Conservation (phyloP, 2,888 invertebrate species). For the Dromius quadrimaculatus region DNA sequence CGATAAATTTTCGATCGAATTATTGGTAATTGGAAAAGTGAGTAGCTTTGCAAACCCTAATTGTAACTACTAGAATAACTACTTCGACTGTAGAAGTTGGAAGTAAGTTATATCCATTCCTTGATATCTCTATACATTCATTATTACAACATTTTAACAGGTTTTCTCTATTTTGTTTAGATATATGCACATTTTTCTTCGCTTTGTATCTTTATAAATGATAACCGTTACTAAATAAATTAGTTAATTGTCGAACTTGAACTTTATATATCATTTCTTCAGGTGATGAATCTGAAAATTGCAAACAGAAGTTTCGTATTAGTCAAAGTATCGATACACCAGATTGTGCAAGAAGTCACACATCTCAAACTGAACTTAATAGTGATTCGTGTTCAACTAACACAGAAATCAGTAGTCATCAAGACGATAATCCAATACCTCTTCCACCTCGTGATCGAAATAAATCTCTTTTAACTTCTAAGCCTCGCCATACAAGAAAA, state of each 20-base stretch:
- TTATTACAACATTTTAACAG: no score
- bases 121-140: no score
- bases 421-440: slow-evolving; percentile 77
- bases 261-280: neutral
- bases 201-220: no score
- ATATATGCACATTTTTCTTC: no score
- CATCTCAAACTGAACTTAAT: slow-evolving; percentile 10
- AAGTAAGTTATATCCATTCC: no score
- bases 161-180: no score
- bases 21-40: no score
- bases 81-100: no score
- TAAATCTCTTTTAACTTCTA: slow-evolving; percentile 73
- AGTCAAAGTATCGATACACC: slow-evolving; percentile 39
- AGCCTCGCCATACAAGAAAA: slow-evolving; percentile 82
- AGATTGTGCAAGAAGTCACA: slow-evolving; percentile 30
- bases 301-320: slow-evolving; percentile 7
- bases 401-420: slow-evolving; percentile 38
- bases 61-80: no score
- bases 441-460: slow-evolving; percentile 82
- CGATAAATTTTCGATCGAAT: no score
- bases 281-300: slow-evolving; percentile 33
- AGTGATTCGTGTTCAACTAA: slow-evolving; percentile 21
- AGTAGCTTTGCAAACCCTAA: no score
- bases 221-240: no score
- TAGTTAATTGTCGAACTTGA: neutral